Evolutionary conservation across 2,888 invertebrate species (phyloP), one percentile per base, ranked within the genome.

Genomic region (Synanthedon vespiformis): DNA sequence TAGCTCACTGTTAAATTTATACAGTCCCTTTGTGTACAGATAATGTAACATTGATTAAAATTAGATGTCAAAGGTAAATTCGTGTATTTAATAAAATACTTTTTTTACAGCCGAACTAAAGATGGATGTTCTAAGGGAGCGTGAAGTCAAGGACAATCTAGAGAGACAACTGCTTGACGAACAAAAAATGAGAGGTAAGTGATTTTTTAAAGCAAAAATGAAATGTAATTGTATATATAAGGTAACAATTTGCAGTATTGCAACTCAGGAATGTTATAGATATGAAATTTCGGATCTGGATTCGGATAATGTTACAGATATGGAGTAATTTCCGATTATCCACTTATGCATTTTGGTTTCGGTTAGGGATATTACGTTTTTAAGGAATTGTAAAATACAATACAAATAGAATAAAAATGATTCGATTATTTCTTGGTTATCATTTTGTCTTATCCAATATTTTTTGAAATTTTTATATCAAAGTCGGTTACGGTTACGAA

Each of bases 81-180:
- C 65, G 67, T 71, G 69, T 64, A 64, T 67, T 65, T 65, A 64
- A 68, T 69, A 10, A 34, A 34, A 34, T 34, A 34, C 61, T 67
- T 65, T 83, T 86, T 77, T 92, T 92, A 53, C 92, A 98, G 98
- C 97, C 76, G 97, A 98, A 89, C 89, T 98, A 65, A 97, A 97
- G 88, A 96, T 97, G 95, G 97, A 97, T 84, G 93, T 97, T 58
- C 89, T 97, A 61, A 90, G 96, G 70, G 97, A 98, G 87, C 89
- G 96, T 70, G 97, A 97, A 89, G 93, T 95, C 57, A 94, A 97
- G 88, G 97, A 97, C 87, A 96, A 94, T 72, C 84, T 97, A 72
- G 97, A 98, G 87, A 92, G 97, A 81, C 97, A 97, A 88, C 91
- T 98, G 58, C 89, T 93, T 64, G 97, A 97, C 75, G 97, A 98